Conservation (phyloP, 2,113 vertebrate genomes). For the Percina caprodes region DNA sequence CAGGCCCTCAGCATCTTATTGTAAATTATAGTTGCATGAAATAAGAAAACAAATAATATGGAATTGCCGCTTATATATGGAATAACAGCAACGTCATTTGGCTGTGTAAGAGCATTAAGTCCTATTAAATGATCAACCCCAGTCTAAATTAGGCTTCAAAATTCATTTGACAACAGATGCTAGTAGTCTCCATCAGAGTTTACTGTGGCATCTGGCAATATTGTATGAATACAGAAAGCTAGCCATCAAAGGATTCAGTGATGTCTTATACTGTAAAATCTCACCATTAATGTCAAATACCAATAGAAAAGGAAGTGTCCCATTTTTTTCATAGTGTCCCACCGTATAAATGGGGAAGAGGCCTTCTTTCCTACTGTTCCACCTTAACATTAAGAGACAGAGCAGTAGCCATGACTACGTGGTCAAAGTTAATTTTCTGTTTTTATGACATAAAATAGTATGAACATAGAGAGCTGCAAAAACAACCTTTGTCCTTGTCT, state of each 20-base stretch:
- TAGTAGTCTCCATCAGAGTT: conserved; percentile 55
- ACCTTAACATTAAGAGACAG: neutral
- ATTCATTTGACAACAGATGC: conserved; percentile 54
- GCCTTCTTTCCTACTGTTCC: conserved; percentile 5
- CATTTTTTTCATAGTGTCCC: conserved; percentile 1
- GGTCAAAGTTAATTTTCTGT: conserved; percentile 5
- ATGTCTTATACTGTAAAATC: conserved; percentile 36
- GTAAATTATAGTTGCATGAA: conserved; percentile 31
- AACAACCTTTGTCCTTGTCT: conserved; percentile 8
- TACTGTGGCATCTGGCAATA: conserved; percentile 62
- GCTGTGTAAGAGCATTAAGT: conserved; percentile 68
- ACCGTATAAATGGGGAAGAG: conserved; percentile 3
- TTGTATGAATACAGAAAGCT: conserved; percentile 49
- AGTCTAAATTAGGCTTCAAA: conserved; percentile 50
- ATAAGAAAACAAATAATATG: conserved; percentile 18
- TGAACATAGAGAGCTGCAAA: conserved; percentile 19
- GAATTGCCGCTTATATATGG: conserved; percentile 21
- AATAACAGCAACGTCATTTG: conserved; percentile 62
- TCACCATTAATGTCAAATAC: conserved; percentile 45
- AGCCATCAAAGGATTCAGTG: conserved; percentile 57
- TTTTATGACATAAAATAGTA: conserved; percentile 12
- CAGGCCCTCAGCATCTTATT: neutral
- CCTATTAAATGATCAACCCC: conserved; percentile 66
- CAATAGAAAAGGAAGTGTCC: conserved; percentile 51
- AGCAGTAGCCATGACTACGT: conserved; percentile 9